A percentile compares a stretch with the other conserved stretches of the same genome.
Evolutionary conservation across 2,113 vertebrate genomes (phyloP).

Genomic region (Agelaius phoeniceus): DNA sequence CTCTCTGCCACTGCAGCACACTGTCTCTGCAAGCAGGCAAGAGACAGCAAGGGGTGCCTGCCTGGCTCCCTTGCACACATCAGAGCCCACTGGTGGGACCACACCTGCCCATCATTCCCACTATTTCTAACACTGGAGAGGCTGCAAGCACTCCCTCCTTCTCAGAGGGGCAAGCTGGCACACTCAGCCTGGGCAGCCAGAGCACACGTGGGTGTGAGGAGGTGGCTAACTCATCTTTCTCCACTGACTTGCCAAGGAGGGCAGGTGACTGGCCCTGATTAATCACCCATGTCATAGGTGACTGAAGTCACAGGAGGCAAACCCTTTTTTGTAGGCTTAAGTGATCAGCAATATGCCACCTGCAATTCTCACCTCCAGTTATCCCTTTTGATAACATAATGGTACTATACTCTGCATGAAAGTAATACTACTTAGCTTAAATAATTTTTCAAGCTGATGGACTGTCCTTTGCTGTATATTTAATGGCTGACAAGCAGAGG

Average conservation of each 20-base stretch:
- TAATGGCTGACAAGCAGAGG: neutral
- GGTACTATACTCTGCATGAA: neutral
- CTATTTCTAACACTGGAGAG: neutral
- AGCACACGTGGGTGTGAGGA: neutral
- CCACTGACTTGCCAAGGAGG: neutral
- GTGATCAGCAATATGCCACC: neutral
- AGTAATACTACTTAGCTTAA: neutral
- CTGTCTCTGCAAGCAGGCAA: neutral
- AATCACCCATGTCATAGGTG: neutral
- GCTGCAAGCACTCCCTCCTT: rapidly evolving
- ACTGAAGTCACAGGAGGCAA: neutral
- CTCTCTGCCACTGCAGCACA: neutral
- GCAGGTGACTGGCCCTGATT: neutral
- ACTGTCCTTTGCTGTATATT: neutral
- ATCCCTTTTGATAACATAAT: neutral
- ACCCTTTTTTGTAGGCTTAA: neutral
- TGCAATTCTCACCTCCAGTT: neutral
- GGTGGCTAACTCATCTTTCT: neutral
- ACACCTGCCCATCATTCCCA: neutral
- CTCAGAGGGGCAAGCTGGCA: neutral
- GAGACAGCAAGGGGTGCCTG: rapidly evolving
- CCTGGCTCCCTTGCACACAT: rapidly evolving
- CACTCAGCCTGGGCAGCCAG: neutral
- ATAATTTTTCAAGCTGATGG: neutral
- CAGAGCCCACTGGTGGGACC: neutral